phyloP scores from a whole-genome alignment of 1,140 invertebrate genomes.

The Fopius arisanus region DNA sequence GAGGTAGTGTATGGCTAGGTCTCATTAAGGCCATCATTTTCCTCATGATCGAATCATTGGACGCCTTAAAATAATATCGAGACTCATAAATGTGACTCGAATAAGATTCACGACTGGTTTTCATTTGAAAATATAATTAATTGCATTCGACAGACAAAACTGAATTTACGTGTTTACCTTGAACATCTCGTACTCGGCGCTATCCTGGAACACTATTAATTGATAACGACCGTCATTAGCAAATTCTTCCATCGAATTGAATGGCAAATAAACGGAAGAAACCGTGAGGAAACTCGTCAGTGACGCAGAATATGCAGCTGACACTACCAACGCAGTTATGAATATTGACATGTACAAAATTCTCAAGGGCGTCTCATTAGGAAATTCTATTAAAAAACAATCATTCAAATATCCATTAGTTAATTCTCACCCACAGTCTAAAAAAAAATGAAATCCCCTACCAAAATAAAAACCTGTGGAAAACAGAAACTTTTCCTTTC shows the following conservation, averaged over 20 bases:
- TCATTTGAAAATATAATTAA: no score
- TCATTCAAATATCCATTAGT: background rate
- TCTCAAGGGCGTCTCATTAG: conserved; percentile 33
- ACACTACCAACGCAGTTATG: conserved; percentile 34
- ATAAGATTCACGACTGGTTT: no score
- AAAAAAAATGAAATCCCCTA: no score
- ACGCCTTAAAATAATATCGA: no score
- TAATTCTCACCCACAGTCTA: no score
- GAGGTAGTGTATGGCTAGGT: background rate
- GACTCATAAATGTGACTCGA: no score
- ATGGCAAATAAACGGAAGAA: conserved; percentile 29
- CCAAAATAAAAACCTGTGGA: no score
- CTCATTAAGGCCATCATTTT: conserved; percentile 13
- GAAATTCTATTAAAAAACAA: conserved; percentile 19
- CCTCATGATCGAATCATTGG: background rate
- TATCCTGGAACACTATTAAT: conserved; percentile 27
- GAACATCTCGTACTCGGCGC: conserved; percentile 25
- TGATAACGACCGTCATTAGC: conserved; percentile 35
- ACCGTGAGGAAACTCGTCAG: conserved; percentile 40
- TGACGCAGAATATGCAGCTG: conserved; percentile 38
- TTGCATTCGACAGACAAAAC: no score
- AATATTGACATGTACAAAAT: conserved; percentile 41
- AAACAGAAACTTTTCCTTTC: no score
- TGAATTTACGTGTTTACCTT: background rate
- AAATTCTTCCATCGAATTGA: conserved; percentile 38